Conservation (phyloP, 2,888 invertebrate genomes). For the Eristalis tenax region DNA sequence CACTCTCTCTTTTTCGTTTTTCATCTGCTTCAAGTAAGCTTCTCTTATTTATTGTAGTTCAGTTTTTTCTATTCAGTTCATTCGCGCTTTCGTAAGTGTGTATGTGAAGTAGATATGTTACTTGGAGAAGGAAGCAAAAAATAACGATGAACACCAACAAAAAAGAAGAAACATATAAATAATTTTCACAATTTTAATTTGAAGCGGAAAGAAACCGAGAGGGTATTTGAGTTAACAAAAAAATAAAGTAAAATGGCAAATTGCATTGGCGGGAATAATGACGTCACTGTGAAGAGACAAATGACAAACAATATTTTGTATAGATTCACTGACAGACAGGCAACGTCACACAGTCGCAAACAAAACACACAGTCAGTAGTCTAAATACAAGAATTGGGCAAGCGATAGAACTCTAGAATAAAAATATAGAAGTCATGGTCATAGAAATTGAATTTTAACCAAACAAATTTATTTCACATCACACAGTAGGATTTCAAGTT, state of each 20-base stretch:
- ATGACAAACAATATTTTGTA: neutral
- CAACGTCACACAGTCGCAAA: neutral
- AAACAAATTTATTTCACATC: neutral
- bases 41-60: slow-evolving; percentile 5
- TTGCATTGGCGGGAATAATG: neutral
- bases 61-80: neutral
- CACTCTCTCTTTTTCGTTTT: neutral
- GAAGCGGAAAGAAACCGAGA: neutral
- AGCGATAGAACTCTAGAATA: neutral
- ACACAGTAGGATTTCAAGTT: neutral
- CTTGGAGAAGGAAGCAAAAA: neutral
- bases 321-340: neutral
- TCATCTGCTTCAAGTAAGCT: slow-evolving; percentile 14
- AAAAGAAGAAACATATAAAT: neutral
- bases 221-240: neutral
- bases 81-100: slow-evolving; percentile 3
- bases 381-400: neutral
- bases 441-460: neutral
- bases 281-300: neutral
- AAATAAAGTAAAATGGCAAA: neutral
- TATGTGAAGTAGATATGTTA: neutral
- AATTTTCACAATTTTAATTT: neutral
- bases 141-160: no score
- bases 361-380: neutral
- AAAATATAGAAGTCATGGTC: neutral